Evolutionary conservation across 2,888 invertebrate genomes (phyloP), one percentile per base, ranked within the genome.

Genomic region (Chironomus riparius): DNA sequence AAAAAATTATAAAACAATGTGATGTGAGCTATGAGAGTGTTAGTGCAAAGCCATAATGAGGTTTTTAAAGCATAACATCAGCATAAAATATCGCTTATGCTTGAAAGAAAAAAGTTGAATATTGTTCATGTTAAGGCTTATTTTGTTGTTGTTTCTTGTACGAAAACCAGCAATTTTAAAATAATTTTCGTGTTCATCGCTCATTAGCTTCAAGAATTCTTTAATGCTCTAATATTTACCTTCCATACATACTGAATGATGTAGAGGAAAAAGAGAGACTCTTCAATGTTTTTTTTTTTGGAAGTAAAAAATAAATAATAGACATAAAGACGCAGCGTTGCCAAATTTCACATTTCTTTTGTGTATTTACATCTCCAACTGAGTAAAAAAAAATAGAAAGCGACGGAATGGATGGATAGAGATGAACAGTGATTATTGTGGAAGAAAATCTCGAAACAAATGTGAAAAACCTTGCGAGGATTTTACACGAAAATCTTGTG

Each of bases 21-120:
- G 15, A 18, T 65, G 13, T 65, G 65, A 0, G 24, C n/a, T 38
- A 38, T 38, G 38, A 38, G 4, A 24, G 65, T 65, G 65, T 65
- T 21, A 65, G 65, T 24, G 65, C 13, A 24, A 13, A 13, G 6
- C 13, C 21, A 65, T 24, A 65, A 65, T 65, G 65, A 65, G 65
- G 24, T 65, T 65, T 65, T 65, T 65, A 65, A 24, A 65, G 65
- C 65, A 65, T 65, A 65, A 24, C 65, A 65, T 65, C 65, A 65
- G 65, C 65, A 65, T 65, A 65, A 65, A 65, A 65, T 65, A 65
- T 65, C 24, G 65, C 65, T 65, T 65, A 24, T 65, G 65, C 13
- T 65, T 65, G 21, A 10, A 13, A n/a, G n/a, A n/a, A n/a, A n/a
- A 21, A 62, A 50, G 4, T 50, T 50, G 13, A n/a, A n/a, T 50